Evolutionary conservation across 1,140 invertebrate species (phyloP).

Genomic region (Halyomorpha halys): DNA sequence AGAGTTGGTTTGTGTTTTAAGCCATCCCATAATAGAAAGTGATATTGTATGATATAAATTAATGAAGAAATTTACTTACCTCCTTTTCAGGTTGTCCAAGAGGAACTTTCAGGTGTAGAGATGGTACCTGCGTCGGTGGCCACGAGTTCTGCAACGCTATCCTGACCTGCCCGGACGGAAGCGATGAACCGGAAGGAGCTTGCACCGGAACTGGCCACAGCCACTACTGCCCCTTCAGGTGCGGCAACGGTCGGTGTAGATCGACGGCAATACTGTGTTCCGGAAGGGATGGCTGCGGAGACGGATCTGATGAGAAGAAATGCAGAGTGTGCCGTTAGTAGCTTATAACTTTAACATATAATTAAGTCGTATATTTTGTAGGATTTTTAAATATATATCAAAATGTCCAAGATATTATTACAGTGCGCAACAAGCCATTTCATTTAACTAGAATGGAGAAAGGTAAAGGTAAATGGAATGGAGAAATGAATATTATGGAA

Average conservation of each 20-base stretch:
- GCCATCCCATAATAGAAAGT: too few species aligned
- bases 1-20: too few species aligned
- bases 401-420: too few species aligned
- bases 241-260: conserved; percentile 73
- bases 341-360: too few species aligned
- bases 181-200: conserved; percentile 66
- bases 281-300: conserved; percentile 78
- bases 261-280: conserved; percentile 78
- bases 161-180: conserved; percentile 69
- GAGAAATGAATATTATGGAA: too few species aligned
- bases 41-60: too few species aligned
- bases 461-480: too few species aligned
- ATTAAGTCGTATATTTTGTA: too few species aligned
- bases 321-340: conserved; percentile 69
- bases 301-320: conserved; percentile 72
- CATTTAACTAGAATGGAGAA: too few species aligned
- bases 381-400: too few species aligned
- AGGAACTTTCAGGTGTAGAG: conserved; percentile 68
- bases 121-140: conserved; percentile 73
- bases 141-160: conserved; percentile 86
- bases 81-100: conserved; percentile 56
- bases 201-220: conserved; percentile 39
- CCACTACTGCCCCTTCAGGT: conserved; percentile 60
- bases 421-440: too few species aligned
- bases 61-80: too few species aligned